phyloP scores from a whole-genome alignment of 2,888 invertebrate species.

The Hedychridium roseum region DNA sequence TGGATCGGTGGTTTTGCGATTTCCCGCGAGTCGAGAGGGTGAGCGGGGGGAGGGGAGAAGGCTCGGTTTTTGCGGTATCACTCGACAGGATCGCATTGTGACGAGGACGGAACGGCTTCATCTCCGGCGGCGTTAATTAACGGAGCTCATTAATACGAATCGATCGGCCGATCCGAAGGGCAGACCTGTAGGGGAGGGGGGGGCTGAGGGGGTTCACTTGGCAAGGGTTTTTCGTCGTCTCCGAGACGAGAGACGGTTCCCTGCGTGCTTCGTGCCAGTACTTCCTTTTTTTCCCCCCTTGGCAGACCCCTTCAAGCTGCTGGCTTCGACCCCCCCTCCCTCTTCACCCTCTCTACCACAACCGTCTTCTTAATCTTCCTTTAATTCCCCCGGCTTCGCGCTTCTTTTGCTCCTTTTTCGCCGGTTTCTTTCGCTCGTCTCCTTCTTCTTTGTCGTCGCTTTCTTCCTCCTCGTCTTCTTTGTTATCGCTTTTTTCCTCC shows the following conservation, averaged over 20 bases:
- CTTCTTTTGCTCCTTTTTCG: constrained; percentile 30
- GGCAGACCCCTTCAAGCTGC: constrained; percentile 3
- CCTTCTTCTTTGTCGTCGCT: background rate
- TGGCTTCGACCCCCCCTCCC: constrained; percentile 30
- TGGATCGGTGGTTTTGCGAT: no score
- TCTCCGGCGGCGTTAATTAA: constrained; percentile 47
- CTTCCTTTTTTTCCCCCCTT: background rate
- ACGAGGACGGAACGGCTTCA: constrained; percentile 32
- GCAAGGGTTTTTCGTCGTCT: constrained; percentile 18
- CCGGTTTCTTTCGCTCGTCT: constrained; percentile 33
- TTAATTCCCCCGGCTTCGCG: constrained; percentile 53
- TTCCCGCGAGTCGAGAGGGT: background rate
- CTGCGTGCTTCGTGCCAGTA: background rate
- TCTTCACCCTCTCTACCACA: constrained; percentile 33
- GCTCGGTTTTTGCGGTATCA: no score
- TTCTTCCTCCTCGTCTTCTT: constrained; percentile 5
- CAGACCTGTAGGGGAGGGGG: no score
- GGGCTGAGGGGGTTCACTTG: constrained; percentile 12
- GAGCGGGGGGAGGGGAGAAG: background rate
- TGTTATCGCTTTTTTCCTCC: constrained; percentile 2
- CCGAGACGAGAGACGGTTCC: background rate
- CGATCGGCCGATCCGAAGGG: constrained; percentile 30
- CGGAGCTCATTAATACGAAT: constrained; percentile 53
- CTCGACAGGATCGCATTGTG: no score
- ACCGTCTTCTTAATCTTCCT: constrained; percentile 56